Evolutionary conservation across 1,140 invertebrate genomes (phyloP), one percentile per base, ranked within the genome.

Genomic region (Vollenhovia emeryi): DNA sequence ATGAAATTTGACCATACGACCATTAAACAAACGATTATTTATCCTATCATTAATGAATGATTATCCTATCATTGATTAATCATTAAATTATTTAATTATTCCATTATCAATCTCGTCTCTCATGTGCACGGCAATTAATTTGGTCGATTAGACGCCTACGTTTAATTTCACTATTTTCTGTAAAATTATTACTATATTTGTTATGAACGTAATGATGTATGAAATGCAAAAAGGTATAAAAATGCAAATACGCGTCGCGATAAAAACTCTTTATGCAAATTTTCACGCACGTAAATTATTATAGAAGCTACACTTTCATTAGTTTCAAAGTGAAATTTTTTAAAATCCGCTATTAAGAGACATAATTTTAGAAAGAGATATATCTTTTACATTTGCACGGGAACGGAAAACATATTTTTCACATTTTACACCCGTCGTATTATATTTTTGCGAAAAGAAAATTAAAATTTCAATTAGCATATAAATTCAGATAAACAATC

Each of bases 131-230:
- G 11, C 24, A 43, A 50, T 40, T 80, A 80, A 80, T 71, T 57
- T 73, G 27, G n/a, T 24, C 24, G 59, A 33, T 21, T 24, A 55
- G 11, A 59, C n/a, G n/a, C n/a, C n/a, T 45, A 24, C 21, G 2
- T 50, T 55, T 57, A n/a, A 57, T 73, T 71, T 21, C 15, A 24
- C 6, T 6, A 30, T 43, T 36, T 50, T 24, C 33, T 69, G 11
- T 80, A 59, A 82, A 69, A 43, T 79, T 68, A 79, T 24, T 80
- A 57, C 8, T 21, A 4, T 21, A 21, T 33, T 13, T 40, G 15
- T 15, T 69, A 71, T 45, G 4, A 55, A 55, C 9, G 18, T 27
- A 69, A 80, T 82, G 30, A 13, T 52, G 30, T 45, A 79, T 24
- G 33, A 50, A 21, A 36, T 48, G 50, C 27, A 21, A 50, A 18